Evolutionary conservation across 2,888 invertebrate species (phyloP).

Genomic region (Invenusta paracnida): DNA sequence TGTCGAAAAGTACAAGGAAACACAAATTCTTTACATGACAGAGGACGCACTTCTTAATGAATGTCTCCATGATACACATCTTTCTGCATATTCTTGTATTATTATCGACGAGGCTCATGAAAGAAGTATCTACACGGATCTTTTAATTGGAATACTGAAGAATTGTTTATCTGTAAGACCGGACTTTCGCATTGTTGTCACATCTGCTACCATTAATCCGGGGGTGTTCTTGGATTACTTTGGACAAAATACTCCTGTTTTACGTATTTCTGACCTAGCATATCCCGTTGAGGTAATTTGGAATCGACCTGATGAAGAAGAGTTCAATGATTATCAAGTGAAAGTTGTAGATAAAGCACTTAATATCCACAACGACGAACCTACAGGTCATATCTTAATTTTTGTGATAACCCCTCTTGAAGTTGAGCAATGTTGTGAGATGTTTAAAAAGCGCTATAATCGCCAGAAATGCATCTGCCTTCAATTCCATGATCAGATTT

Average conservation of each 20-base stretch:
- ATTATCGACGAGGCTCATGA: conserved; percentile 99
- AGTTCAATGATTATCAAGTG: conserved; percentile 96
- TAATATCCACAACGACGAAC: conserved; percentile 96
- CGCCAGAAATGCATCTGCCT: conserved; percentile 90
- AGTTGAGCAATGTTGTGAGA: conserved; percentile 96
- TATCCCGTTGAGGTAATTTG: conserved; percentile 95
- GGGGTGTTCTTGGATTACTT: conserved; percentile 98
- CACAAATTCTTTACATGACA: conserved; percentile 99
- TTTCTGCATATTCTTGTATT: conserved; percentile 80
- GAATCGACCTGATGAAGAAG: conserved; percentile 65
- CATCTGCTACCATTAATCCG: conserved; percentile 93
- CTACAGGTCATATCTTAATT: conserved; percentile 67
- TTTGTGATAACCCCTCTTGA: conserved; percentile 77
- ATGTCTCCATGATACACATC: conserved; percentile 87
- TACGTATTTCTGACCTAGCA: conserved; percentile 92
- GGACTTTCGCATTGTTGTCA: conserved; percentile 92
- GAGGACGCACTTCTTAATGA: conserved; percentile 98
- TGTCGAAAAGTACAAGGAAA: conserved; percentile 94
- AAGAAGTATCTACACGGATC: conserved; percentile 94
- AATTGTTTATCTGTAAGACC: conserved; percentile 65
- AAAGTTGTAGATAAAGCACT: conserved; percentile 95
- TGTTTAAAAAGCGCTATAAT: conserved; percentile 72
- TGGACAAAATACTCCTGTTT: conserved; percentile 86
- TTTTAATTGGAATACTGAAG: conserved; percentile 74
- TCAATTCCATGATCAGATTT: conserved; percentile 92